Base-by-base conservation (phyloP, 1,140 invertebrate species). In the Orchesella cincta region DNA sequence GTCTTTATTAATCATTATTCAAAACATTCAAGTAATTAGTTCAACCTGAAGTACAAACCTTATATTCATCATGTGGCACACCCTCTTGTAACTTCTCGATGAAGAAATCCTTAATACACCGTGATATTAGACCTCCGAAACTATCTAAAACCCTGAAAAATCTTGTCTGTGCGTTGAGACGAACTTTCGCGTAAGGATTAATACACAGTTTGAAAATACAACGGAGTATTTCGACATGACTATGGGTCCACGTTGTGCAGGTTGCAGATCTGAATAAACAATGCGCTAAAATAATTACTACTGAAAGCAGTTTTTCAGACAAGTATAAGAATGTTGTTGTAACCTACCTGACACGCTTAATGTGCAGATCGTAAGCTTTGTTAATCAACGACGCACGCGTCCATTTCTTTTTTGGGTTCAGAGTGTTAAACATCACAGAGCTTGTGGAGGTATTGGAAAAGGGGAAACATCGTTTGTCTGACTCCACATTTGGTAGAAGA, bases 41-140 rank as follows among this genome's bases (percentile, higher is more conserved):
- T 20, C 8, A 46, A 46, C 39, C 8, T 20, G 20, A 8, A 46
- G 39, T 46, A 46, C 23, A 28, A 31, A 80, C 81, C 67, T 82
- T 82, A 35, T 82, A 82, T 64, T 80, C 81, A 46, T 82, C 74
- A 75, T 82, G 81, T 0, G 77, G 77, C 52, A 80, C 76, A 14
- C 79, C 79, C 16, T 67, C 46, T 31, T 76, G 46, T 26, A 82
- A 73, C 70, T 80, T 79, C 35, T 77, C 71, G n/a, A 76, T 14
- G 29, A 82, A 81, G 18, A 77, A 54, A 20, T 23, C 31, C 0
- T 77, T 75, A 16, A 80, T 70, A 14, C 20, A 28, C 62, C 76
- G 33, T 3, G 75, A 33, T 20, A 82, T 73, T 26, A 82, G 39
- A 3, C 74, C 77, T 14, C 35, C 75, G 64, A 76, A 79, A 28